Percentiles rank a stretch among this genome's conserved stretches.
phyloP scores from a whole-genome alignment of 2,888 invertebrate genomes.

The Archips xylosteana region DNA sequence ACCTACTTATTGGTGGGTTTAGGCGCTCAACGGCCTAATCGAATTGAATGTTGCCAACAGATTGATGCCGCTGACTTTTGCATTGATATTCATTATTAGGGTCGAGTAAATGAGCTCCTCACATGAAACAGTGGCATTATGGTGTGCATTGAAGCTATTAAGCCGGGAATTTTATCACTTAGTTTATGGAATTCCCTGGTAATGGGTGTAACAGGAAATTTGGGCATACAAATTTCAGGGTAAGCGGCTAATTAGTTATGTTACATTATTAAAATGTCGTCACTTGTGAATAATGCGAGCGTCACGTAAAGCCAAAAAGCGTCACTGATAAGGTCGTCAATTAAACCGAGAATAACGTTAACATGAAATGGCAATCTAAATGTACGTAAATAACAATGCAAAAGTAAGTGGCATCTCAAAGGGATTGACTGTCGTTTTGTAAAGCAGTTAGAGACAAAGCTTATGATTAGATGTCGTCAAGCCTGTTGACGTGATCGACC shows the following conservation, averaged over 20 bases:
- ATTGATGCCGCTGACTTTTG: slow-evolving; percentile 60
- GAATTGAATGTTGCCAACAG: slow-evolving; percentile 76
- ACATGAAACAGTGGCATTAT: slow-evolving; percentile 31
- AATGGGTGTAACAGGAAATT: slow-evolving; percentile 35
- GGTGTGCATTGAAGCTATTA: slow-evolving; percentile 32
- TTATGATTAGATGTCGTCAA: slow-evolving; percentile 59
- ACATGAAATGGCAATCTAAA: slow-evolving; percentile 16
- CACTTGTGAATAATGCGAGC: not conserved
- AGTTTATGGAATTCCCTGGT: slow-evolving; percentile 25
- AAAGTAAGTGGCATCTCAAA: slow-evolving; percentile 23
- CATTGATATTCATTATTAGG: slow-evolving; percentile 47
- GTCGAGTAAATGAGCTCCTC: slow-evolving; percentile 30
- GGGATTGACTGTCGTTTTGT: slow-evolving; percentile 29
- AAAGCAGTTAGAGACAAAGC: slow-evolving; percentile 36
- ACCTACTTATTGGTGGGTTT: slow-evolving; percentile 82
- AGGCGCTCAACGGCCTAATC: slow-evolving; percentile 77
- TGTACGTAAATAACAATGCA: slow-evolving; percentile 7
- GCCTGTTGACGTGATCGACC: slow-evolving; percentile 55
- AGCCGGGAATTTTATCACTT: slow-evolving; percentile 31
- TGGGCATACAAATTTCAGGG: slow-evolving; percentile 20
- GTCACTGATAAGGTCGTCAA: not conserved
- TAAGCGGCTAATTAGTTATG: slow-evolving; percentile 30
- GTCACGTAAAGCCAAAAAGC: not conserved
- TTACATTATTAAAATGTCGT: slow-evolving; percentile 11
- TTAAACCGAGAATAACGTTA: not conserved